Conservation (phyloP, 2,888 invertebrate genomes). For the Caenorhabditis virilis region DNA sequence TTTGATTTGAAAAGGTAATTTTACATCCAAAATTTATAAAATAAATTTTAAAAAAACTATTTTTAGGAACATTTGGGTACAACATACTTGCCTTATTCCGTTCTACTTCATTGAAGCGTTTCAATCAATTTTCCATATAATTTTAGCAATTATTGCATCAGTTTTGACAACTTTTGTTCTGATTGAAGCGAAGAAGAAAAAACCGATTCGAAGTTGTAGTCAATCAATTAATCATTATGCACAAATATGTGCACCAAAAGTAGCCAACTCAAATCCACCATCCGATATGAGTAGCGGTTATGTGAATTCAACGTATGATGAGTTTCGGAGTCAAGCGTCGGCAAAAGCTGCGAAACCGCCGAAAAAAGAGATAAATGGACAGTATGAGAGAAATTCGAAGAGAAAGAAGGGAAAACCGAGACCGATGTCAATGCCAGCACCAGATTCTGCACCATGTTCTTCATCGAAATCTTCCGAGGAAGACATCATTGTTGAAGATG, state of each 20-base stretch:
- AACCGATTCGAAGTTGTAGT: constrained; percentile 3
- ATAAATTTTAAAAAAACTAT: not conserved
- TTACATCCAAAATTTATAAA: not conserved
- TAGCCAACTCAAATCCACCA: constrained; percentile 11
- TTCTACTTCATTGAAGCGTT: constrained; percentile 52
- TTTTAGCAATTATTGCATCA: constrained; percentile 44
- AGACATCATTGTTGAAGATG: constrained; percentile 28
- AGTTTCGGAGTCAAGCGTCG: constrained; percentile 22
- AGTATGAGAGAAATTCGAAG: constrained; percentile 34
- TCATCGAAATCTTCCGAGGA: constrained; percentile 38
- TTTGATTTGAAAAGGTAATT: constrained; percentile 53
- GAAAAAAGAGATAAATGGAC: constrained; percentile 18
- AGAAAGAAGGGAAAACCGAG: constrained; percentile 23
- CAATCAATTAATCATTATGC: constrained; percentile 33
- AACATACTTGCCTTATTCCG: constrained; percentile 42
- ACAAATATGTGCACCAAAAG: constrained; percentile 21
- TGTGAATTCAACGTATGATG: constrained; percentile 58
- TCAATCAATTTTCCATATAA: constrained; percentile 48
- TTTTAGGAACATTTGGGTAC: constrained; percentile 40
- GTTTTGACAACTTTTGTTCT: constrained; percentile 31
- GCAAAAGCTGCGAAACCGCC: constrained; percentile 9
- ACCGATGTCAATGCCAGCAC: constrained; percentile 28
- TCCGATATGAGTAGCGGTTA: constrained; percentile 51
- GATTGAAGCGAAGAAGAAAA: constrained; percentile 20
- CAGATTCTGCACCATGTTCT: constrained; percentile 31